Percentiles rank a stretch among this genome's conserved stretches.
phyloP scores from a whole-genome alignment of 2,888 invertebrate species.

The Tillus elongatus region DNA sequence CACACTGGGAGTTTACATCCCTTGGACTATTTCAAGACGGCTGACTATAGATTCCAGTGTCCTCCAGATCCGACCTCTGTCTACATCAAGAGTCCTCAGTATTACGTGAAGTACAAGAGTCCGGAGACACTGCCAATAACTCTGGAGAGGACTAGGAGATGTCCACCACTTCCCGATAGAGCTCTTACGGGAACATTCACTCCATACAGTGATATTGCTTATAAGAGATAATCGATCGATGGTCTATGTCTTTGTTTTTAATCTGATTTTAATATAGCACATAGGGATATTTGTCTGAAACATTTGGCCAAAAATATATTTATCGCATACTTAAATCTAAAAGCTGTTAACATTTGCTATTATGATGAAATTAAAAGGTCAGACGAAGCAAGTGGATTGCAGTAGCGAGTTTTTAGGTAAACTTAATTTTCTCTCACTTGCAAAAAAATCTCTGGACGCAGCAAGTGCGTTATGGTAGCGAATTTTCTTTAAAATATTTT shows the following conservation, averaged over 20 bases:
- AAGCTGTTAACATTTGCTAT: too few relatives aligned
- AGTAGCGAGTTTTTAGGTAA: too few relatives aligned
- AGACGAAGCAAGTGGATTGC: too few relatives aligned
- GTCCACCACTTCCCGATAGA: slow-evolving; percentile 49
- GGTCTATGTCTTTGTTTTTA: background rate
- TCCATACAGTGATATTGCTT: slow-evolving; percentile 48
- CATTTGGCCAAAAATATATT: too few relatives aligned
- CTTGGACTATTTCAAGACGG: slow-evolving; percentile 47
- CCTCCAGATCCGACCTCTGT: slow-evolving; percentile 48
- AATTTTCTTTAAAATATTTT: too few relatives aligned
- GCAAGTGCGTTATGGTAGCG: too few relatives aligned
- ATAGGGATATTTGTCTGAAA: too few relatives aligned
- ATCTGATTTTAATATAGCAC: too few relatives aligned
- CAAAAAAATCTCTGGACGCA: too few relatives aligned
- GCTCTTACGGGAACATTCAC: slow-evolving; percentile 50
- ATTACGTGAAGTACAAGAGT: slow-evolving; percentile 51
- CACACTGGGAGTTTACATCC: slow-evolving; percentile 50
- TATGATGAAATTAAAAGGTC: too few relatives aligned
- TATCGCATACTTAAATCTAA: too few relatives aligned
- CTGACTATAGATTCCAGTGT: slow-evolving; percentile 47
- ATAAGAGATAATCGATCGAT: slow-evolving; percentile 33
- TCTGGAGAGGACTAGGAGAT: slow-evolving; percentile 43
- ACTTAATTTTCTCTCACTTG: too few relatives aligned
- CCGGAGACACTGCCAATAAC: slow-evolving; percentile 48
- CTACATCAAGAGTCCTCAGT: slow-evolving; percentile 49